Base-by-base conservation (phyloP, 2,797 vertebrate species). In the Adrianichthys oophorus region DNA sequence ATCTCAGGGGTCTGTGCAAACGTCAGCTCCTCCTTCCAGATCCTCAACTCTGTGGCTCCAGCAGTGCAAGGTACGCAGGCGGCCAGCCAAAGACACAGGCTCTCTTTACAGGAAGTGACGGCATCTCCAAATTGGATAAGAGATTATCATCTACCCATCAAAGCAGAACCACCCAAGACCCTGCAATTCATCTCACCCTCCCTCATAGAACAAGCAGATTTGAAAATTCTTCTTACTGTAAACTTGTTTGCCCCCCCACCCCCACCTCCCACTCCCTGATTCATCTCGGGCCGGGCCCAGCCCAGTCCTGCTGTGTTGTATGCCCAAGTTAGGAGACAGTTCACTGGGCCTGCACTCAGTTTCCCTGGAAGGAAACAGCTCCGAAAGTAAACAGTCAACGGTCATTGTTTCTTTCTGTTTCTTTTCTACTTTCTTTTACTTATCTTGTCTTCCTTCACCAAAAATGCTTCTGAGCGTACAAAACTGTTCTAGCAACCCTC, bases 1-100 rank as follows among this genome's bases (percentile, higher is more conserved):
- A 96, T 96, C 77, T 94, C 95, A 14, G 98, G 98, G 29, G 93
- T 98, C 61, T 99, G 98, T 58, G 94, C 95, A 3, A 95, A 98
- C 7, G 94, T 98, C 86, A 98, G 94, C 79, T 93, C 95, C 48
- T 90, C 90, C 58, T 99, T 99, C 90, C 76, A 97, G 89, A 91
- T 96, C 2, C 52, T 97, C 41, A 91, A 94, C 79, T 94, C 96
- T 2, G 85, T 98, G 61, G 93, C 95, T n/a, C 95, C 88, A 4
- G 62, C 62, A 2, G 76, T 83, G 29, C 83, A 87, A 89, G 83
- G 89, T 90, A 85, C 32, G 19, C n/a, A 29, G 3, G 29, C 48
- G 1, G 23, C 43, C 26, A 13, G 1, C 18, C 37, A 10, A 29
- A 59, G 15, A 53, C 29, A 15, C 41, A 32, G 12, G 48, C 41